A percentile compares a stretch with the other conserved stretches of the same genome.
Conservation (phyloP, 2,797 vertebrate genomes). For the Myiotriccus ornatus region DNA sequence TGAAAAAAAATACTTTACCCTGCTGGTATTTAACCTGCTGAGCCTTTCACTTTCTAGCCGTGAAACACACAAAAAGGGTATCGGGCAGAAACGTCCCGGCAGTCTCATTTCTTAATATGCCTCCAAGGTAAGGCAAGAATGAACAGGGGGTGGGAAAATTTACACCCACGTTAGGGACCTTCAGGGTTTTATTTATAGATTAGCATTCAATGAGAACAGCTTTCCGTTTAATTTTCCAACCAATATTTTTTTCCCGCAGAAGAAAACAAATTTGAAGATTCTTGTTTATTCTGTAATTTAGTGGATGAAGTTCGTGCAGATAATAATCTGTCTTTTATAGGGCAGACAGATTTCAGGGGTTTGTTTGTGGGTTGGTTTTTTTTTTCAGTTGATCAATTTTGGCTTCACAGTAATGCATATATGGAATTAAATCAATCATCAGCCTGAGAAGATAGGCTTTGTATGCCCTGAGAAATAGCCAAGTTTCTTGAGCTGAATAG, state of each 20-base stretch:
- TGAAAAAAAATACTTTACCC: constrained; percentile 70
- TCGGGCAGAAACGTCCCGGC: constrained; percentile 38
- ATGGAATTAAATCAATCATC: neutral
- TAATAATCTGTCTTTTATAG: neutral
- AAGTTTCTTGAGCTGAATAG: neutral
- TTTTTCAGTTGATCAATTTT: neutral
- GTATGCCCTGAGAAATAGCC: neutral
- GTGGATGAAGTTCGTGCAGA: neutral
- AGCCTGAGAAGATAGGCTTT: neutral
- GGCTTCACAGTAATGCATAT: neutral
- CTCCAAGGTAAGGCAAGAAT: constrained; percentile 41
- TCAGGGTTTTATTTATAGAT: neutral
- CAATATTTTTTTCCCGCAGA: neutral
- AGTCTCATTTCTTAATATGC: constrained; percentile 39
- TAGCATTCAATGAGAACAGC: neutral
- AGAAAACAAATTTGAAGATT: neutral
- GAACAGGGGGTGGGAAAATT: constrained; percentile 31
- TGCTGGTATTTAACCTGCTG: constrained; percentile 70
- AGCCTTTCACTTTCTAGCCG: constrained; percentile 69
- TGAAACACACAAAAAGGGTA: constrained; percentile 62
- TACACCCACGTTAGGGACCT: neutral
- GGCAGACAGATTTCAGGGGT: neutral
- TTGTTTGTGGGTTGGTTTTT: too few relatives aligned
- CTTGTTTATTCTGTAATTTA: neutral
- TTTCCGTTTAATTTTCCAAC: neutral